A percentile compares a stretch with the other conserved stretches of the same genome.
These are phyloP conservation scores for Lasius fuliginosus DNA, from an alignment of 2,888 invertebrate genomes.

Conservation along the genomic window DNA sequence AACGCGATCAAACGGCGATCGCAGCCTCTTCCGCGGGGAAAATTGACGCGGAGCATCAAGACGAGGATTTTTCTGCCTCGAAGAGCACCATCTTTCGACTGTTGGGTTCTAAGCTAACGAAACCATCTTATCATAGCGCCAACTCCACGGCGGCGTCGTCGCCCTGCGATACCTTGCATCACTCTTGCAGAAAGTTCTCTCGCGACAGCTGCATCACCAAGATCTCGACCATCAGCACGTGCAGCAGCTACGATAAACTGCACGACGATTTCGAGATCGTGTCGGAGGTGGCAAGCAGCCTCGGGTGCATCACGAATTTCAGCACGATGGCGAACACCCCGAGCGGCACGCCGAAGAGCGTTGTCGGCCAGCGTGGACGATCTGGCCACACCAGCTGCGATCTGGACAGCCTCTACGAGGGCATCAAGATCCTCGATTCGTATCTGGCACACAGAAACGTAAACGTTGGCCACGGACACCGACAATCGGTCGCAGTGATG, in stretches of 20 bases:
- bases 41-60: slow-evolving; percentile 17
- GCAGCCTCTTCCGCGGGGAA: not conserved
- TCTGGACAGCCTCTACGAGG: slow-evolving; percentile 79
- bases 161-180: slow-evolving; percentile 69
- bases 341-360: slow-evolving; percentile 44
- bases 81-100: slow-evolving; percentile 65
- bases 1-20: not conserved
- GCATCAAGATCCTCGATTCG: slow-evolving; percentile 80
- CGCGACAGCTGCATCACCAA: slow-evolving; percentile 77
- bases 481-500: slow-evolving; percentile 69
- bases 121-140: not conserved
- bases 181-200: slow-evolving; percentile 73
- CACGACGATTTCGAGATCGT: slow-evolving; percentile 79
- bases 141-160: slow-evolving; percentile 69
- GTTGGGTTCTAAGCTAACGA: slow-evolving; percentile 34
- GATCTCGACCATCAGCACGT: slow-evolving; percentile 72
- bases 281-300: slow-evolving; percentile 76
- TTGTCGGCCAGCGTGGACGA: not conserved
- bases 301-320: slow-evolving; percentile 60
- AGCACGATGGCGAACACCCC: slow-evolving; percentile 31
- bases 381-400: slow-evolving; percentile 75
- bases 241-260: slow-evolving; percentile 78
- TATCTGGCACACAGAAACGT: slow-evolving; percentile 73
- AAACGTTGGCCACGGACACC: slow-evolving; percentile 27
- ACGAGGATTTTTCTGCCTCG: slow-evolving; percentile 47